Evolutionary conservation across 2,888 invertebrate species (phyloP).

Genomic region (Pristionchus maxplancki): DNA sequence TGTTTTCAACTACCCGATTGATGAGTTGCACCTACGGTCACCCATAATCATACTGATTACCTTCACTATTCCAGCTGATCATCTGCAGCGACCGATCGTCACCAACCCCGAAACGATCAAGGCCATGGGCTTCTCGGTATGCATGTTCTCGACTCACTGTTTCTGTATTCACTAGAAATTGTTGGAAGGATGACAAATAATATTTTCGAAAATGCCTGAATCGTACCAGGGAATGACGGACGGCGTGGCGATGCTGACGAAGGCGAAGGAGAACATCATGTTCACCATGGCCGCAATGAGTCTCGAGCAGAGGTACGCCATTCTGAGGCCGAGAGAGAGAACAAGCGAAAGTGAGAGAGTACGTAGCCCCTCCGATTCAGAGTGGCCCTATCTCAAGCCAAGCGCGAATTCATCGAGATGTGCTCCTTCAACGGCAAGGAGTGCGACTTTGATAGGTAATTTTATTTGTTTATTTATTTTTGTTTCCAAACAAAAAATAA

Average conservation of each 20-base stretch:
- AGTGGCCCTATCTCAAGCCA: conserved; percentile 63
- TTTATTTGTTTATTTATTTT: too few species aligned
- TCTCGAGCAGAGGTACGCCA: not conserved
- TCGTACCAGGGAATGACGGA: conserved; percentile 69
- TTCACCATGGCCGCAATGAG: conserved; percentile 66
- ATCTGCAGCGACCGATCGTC: conserved; percentile 58
- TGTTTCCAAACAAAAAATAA: not conserved
- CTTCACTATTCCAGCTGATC: not conserved
- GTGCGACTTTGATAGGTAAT: conserved; percentile 66
- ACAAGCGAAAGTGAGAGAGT: too few species aligned
- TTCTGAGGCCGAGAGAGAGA: too few species aligned
- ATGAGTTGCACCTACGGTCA: too few species aligned
- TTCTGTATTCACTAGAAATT: too few species aligned
- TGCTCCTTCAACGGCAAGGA: conserved; percentile 71
- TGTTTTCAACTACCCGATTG: not conserved
- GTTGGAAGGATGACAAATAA: too few species aligned
- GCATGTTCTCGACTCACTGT: too few species aligned
- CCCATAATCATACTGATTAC: too few species aligned
- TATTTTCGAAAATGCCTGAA: too few species aligned
- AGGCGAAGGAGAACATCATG: conserved; percentile 69
- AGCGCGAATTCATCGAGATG: conserved; percentile 70
- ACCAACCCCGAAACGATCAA: conserved; percentile 67
- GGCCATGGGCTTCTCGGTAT: conserved; percentile 67
- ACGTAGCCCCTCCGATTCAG: too few species aligned
- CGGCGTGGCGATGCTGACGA: conserved; percentile 67